phyloP scores from a whole-genome alignment of 2,888 invertebrate species.

The Hirtodrosophila trivittata region DNA sequence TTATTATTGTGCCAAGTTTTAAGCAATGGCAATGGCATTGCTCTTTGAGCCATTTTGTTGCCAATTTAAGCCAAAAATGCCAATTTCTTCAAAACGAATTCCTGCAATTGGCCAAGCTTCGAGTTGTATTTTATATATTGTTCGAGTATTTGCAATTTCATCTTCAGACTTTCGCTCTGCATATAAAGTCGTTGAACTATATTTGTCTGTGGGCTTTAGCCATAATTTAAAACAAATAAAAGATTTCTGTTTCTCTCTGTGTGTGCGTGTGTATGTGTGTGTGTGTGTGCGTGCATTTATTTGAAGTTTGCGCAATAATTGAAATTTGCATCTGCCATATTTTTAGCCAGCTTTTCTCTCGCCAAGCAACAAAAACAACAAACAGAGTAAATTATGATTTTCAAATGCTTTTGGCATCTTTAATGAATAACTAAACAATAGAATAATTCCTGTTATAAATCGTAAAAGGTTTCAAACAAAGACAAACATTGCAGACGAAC shows the following conservation, averaged over 20 bases:
- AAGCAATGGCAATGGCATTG: constrained; percentile 55
- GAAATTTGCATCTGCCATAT: constrained; percentile 11
- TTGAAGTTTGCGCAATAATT: constrained; percentile 31
- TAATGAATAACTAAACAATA: constrained; percentile 18
- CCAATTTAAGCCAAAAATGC: constrained; percentile 56
- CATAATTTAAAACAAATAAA: constrained; percentile 40
- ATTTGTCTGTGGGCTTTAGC: neutral
- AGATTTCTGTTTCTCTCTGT: constrained; percentile 15
- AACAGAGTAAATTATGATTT: no score
- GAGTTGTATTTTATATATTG: constrained; percentile 41
- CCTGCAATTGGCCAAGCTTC: constrained; percentile 56
- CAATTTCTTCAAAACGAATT: constrained; percentile 34
- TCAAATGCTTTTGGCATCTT: constrained; percentile 3
- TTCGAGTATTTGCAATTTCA: constrained; percentile 11
- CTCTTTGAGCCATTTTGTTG: constrained; percentile 62
- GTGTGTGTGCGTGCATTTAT: constrained; percentile 21
- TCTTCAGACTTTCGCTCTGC: constrained; percentile 28
- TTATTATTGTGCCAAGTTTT: constrained; percentile 51
- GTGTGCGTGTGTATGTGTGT: constrained; percentile 17
- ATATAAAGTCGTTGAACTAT: constrained; percentile 53
- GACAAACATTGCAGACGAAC: neutral
- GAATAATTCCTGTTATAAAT: neutral
- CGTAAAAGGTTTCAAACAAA: neutral
- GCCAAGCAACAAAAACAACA: neutral
- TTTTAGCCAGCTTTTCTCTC: neutral